Evolutionary conservation across 2,113 vertebrate genomes (phyloP).

Genomic region (Pomatorhinus ruficollis): DNA sequence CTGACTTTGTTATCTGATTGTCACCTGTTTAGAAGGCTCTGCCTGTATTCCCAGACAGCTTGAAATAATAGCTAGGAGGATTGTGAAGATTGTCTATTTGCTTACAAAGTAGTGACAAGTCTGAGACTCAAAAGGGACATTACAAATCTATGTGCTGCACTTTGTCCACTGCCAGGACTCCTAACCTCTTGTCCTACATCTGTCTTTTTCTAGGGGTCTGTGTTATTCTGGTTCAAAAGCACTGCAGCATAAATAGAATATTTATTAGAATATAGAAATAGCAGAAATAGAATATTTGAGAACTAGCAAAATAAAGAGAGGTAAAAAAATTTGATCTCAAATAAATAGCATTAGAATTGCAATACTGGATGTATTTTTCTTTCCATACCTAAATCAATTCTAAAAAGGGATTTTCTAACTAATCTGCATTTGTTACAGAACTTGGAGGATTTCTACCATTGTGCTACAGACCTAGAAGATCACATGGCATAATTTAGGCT

Average conservation of each 20-base stretch:
- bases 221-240: not conserved
- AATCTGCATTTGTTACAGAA: conserved; percentile 39
- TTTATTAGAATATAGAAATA: too few relatives aligned
- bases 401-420: conserved; percentile 32
- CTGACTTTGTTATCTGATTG: not conserved
- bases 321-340: not conserved
- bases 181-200: not conserved
- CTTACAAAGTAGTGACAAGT: not conserved
- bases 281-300: not conserved
- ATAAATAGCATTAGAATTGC: not conserved
- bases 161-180: not conserved
- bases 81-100: not conserved
- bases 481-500: not conserved
- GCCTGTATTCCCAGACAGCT: not conserved
- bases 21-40: not conserved
- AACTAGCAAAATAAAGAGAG: not conserved
- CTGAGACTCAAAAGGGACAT: not conserved
- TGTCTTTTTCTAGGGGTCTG: not conserved
- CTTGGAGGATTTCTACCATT: not conserved
- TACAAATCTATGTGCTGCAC: not conserved
- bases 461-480: not conserved
- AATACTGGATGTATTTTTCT: not conserved
- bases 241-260: not conserved
- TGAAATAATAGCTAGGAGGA: not conserved
- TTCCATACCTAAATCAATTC: not conserved